Conservation (phyloP, 2,797 vertebrate species). For the Pipistrellus pipistrellus region DNA sequence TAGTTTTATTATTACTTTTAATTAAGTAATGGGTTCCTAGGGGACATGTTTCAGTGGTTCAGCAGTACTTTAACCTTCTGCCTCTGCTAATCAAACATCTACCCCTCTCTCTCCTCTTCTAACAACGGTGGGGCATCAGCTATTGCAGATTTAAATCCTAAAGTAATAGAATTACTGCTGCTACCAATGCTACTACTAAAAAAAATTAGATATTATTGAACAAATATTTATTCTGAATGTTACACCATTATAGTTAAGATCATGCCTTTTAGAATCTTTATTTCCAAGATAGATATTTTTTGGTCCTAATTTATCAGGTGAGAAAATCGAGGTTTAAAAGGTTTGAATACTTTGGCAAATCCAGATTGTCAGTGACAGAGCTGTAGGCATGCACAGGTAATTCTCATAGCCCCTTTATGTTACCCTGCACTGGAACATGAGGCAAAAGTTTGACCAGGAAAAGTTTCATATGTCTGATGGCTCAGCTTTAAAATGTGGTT, state of each 20-base stretch:
- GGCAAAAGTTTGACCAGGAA: background rate
- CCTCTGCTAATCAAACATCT: background rate
- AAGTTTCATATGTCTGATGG: background rate
- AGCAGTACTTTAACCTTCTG: background rate
- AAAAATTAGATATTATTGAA: background rate
- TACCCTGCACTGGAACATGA: background rate
- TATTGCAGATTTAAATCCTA: background rate
- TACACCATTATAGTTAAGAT: background rate
- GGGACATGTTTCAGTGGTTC: background rate
- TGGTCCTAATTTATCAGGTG: background rate
- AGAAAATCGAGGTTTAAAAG: conserved; percentile 27
- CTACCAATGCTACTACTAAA: background rate
- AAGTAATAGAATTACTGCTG: background rate
- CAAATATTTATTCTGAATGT: background rate
- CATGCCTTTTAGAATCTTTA: background rate
- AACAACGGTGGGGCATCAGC: background rate
- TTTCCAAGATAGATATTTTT: background rate
- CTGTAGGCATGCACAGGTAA: background rate
- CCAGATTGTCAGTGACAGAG: background rate
- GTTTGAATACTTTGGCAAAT: conserved; percentile 1
- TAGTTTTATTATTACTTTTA: background rate
- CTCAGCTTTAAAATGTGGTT: background rate
- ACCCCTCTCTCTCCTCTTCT: background rate
- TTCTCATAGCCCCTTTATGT: background rate
- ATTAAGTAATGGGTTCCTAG: background rate